phyloP scores from a whole-genome alignment of 1,140 invertebrate genomes.

The Andricus grossulariae region DNA sequence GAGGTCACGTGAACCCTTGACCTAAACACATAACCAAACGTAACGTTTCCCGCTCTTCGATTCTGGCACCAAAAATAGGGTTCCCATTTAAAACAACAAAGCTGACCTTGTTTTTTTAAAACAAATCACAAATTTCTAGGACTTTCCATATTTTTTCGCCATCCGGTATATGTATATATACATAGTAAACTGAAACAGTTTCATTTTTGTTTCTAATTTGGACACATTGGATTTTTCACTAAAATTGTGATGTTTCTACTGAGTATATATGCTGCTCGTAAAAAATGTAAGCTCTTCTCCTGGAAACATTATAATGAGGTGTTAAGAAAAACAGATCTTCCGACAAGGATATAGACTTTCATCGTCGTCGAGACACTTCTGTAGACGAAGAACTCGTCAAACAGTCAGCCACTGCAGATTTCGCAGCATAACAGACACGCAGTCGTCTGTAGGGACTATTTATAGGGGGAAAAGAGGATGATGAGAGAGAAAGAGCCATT shows the following conservation, averaged over 20 bases:
- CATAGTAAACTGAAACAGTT: neutral
- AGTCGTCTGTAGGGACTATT: slow-evolving; percentile 52
- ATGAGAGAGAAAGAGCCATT: neutral
- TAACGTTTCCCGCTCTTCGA: no score
- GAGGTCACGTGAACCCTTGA: no score
- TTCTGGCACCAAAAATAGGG: no score
- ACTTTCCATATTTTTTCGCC: no score
- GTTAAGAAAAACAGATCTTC: slow-evolving; percentile 17
- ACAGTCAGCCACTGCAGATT: slow-evolving; percentile 48
- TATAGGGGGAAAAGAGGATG: slow-evolving; percentile 46
- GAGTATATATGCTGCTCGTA: neutral
- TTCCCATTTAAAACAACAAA: no score
- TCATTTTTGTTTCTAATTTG: neutral
- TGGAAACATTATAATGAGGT: slow-evolving; percentile 16
- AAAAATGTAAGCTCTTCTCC: neutral
- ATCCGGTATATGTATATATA: no score
- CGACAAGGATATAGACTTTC: slow-evolving; percentile 13
- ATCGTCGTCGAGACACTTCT: slow-evolving; percentile 48
- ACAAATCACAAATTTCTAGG: no score
- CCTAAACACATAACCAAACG: no score
- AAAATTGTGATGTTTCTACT: neutral
- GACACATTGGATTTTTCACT: neutral
- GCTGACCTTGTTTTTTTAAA: no score
- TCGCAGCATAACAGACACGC: slow-evolving; percentile 59
- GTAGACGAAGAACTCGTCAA: slow-evolving; percentile 46